Percentiles rank a stretch among this genome's conserved stretches.
phyloP scores from a whole-genome alignment of 2,888 invertebrate species.

The Hirudinaria manillensis region DNA sequence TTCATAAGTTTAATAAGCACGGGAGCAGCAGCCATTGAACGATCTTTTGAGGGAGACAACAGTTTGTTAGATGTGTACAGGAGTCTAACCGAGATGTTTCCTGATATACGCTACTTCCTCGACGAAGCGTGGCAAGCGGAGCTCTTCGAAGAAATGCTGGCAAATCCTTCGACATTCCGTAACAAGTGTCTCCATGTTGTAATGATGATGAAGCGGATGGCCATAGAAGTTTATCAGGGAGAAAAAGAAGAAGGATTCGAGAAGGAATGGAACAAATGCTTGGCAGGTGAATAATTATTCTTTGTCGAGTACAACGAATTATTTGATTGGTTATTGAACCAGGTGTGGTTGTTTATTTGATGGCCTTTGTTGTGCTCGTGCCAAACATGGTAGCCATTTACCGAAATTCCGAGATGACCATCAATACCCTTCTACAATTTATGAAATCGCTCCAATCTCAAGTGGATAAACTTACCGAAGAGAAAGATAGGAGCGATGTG shows the following conservation, averaged over 20 bases:
- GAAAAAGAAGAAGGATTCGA: not conserved
- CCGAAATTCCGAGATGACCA: slow-evolving; percentile 17
- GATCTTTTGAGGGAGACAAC: no score
- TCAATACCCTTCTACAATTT: slow-evolving; percentile 19
- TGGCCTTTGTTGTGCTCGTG: slow-evolving; percentile 5
- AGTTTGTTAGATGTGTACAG: no score
- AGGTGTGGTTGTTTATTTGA: slow-evolving; percentile 13
- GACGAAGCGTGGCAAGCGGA: not conserved
- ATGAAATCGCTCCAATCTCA: slow-evolving; percentile 4
- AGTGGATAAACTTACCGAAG: slow-evolving; percentile 16
- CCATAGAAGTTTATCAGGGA: not conserved
- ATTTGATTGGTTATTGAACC: not conserved
- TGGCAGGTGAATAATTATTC: not conserved
- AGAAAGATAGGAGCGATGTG: slow-evolving; percentile 17
- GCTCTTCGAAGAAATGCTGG: not conserved
- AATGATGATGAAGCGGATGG: not conserved
- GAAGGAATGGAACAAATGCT: slow-evolving; percentile 12
- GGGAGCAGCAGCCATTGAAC: no score
- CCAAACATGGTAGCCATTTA: not conserved
- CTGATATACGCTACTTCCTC: not conserved
- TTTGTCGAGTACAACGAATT: not conserved
- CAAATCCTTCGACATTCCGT: not conserved
- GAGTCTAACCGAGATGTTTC: no score
- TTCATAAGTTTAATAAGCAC: no score
- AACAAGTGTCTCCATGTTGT: not conserved